A percentile compares a stretch with the other conserved stretches of the same genome.
These are phyloP conservation scores for Mactra quadrangularis DNA, from an alignment of 1,140 invertebrate species.

Conservation along the genomic window DNA sequence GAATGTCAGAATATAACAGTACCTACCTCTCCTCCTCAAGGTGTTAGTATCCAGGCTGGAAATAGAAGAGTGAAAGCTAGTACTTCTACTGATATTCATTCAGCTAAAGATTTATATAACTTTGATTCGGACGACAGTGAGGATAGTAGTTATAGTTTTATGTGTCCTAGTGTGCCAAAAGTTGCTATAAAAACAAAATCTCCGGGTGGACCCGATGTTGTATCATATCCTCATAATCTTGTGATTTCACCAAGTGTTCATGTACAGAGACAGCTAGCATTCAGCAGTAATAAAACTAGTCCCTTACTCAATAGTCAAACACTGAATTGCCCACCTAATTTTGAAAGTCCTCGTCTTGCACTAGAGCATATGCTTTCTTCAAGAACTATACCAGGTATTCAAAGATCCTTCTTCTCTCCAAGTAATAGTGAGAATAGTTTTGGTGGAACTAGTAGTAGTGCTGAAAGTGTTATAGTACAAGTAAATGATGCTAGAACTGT, in stretches of 20 bases:
- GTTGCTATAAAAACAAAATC: slow-evolving; percentile 41
- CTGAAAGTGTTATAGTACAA: slow-evolving; percentile 80
- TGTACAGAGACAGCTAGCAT: slow-evolving; percentile 45
- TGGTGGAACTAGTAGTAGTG: slow-evolving; percentile 77
- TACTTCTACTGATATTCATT: slow-evolving; percentile 29
- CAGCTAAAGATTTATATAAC: slow-evolving; percentile 58
- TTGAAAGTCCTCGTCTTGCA: slow-evolving; percentile 44
- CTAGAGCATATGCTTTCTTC: slow-evolving; percentile 32
- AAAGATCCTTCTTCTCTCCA: slow-evolving; percentile 80
- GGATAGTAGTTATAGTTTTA: slow-evolving; percentile 58
- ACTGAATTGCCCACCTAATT: slow-evolving; percentile 31
- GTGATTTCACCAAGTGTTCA: slow-evolving; percentile 61
- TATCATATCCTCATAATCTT: slow-evolving; percentile 50
- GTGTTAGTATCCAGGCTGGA: slow-evolving; percentile 12
- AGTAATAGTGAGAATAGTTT: slow-evolving; percentile 77
- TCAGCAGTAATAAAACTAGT: slow-evolving; percentile 52
- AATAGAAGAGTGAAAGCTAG: slow-evolving; percentile 6
- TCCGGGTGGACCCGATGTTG: slow-evolving; percentile 19
- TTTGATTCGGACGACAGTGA: slow-evolving; percentile 62
- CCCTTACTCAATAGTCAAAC: slow-evolving; percentile 59
- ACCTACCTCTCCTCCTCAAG: slow-evolving; percentile 21
- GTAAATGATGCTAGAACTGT: slow-evolving; percentile 80
- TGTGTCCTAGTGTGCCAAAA: slow-evolving; percentile 59
- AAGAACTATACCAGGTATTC: slow-evolving; percentile 50
- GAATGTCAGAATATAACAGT: slow-evolving; percentile 27